Evolutionary conservation across 2,888 invertebrate species (phyloP).

Genomic region (Pheosia gnoma): DNA sequence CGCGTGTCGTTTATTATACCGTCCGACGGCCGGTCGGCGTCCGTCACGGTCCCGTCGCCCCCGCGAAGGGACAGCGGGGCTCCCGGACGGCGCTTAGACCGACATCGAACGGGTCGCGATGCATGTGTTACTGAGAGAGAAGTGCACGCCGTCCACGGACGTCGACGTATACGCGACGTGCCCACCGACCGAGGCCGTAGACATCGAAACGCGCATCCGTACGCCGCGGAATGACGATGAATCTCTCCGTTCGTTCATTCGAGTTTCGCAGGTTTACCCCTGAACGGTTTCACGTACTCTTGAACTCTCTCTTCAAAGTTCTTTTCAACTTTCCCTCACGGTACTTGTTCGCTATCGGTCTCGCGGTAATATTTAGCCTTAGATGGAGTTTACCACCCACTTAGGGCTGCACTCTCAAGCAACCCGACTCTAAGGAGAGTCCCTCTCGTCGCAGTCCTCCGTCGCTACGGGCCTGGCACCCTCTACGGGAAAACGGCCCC

Average conservation of each 20-base stretch:
- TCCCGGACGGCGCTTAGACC: constrained; percentile 62
- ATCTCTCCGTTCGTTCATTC: constrained; percentile 74
- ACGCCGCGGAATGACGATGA: constrained; percentile 57
- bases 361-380: constrained; percentile 85
- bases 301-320: constrained; percentile 86
- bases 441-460: constrained; percentile 48
- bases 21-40: constrained; percentile 28
- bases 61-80: constrained; percentile 18
- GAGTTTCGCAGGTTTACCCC: constrained; percentile 84
- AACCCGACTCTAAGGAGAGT: constrained; percentile 76
- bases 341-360: constrained; percentile 87
- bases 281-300: constrained; percentile 80
- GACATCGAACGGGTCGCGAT: constrained; percentile 81
- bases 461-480: constrained; percentile 82
- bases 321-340: constrained; percentile 89
- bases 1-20: constrained; percentile 39
- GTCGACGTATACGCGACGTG: constrained; percentile 47
- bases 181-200: constrained; percentile 30
- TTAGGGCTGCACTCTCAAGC: constrained; percentile 86
- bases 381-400: constrained; percentile 85
- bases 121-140: constrained; percentile 70
- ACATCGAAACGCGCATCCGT: constrained; percentile 31
- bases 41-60: constrained; percentile 11
- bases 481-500: constrained; percentile 78
- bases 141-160: constrained; percentile 56